Base-by-base conservation (phyloP, 2,797 vertebrate species). In the Notolabrus celidotus region DNA sequence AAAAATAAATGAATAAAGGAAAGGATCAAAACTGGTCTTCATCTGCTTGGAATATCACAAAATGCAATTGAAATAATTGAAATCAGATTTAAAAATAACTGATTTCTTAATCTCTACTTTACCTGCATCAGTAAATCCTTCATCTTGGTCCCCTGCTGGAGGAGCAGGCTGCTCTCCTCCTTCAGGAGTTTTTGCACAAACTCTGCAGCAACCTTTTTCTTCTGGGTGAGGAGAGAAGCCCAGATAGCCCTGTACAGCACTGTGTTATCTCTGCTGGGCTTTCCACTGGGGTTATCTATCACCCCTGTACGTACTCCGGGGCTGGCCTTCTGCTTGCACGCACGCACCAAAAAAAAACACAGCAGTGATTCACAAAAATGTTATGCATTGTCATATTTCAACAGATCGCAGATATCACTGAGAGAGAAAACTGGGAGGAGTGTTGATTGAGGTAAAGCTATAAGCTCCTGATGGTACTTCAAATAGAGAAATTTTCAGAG, bases 191-290 rank as follows among this genome's bases (percentile, higher is more conserved):
- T 97, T 70, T 85, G 90, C 50, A 97, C 92, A 86, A 99, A 97
- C 74, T 90, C 92, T 67, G 91, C 94, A 17, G 96, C 89, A 74
- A 91, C 92, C 77, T 85, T 93, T 74, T 88, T 96, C 90, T 94
- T 96, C 89, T 98, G 97, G 14, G 96, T 99, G 80, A 97, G 93
- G 69, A 99, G 94, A 77, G 96, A 92, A 23, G 96, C 88, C 95
- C 96, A 95, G 88, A 98, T 88, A 84, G 95, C 97, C 90, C 95
- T 93, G 86, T 96, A 96, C 88, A 98, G 80, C 74, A 81, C 72
- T 20, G 95, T 97, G 89, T 92, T 97, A 54, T 96, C 96, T 89
- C 97, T 94, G 7, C 84, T 94, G 89, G 96, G 93, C 88, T 95
- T 96, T 87, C 92, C 92, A 42, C 89, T 83, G 79, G 96, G 97